Conservation (phyloP, 2,888 invertebrate species). For the Pasiphila rectangulata region DNA sequence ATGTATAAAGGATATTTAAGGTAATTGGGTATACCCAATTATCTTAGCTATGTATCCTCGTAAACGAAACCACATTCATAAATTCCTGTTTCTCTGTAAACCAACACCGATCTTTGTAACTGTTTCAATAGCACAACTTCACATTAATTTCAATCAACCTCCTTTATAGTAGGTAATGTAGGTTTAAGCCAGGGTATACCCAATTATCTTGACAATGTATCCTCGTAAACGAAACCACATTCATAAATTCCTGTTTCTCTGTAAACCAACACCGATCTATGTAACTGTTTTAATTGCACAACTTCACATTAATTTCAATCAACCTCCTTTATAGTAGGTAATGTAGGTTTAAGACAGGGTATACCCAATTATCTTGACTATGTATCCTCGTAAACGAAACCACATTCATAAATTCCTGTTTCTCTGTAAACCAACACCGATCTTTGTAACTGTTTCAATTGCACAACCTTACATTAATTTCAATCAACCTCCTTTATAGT, state of each 20-base stretch:
- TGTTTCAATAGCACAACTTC: constrained; percentile 35
- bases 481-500: constrained; percentile 32
- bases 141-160: constrained; percentile 46
- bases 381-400: constrained; percentile 1
- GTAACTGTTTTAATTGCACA: constrained; percentile 35
- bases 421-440: constrained; percentile 3
- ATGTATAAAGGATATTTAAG: no score
- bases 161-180: constrained; percentile 1
- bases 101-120: constrained; percentile 13
- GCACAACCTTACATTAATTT: constrained; percentile 43
- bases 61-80: constrained; percentile 1
- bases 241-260: neutral
- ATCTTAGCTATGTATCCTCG: neutral
- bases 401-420: neutral
- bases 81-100: neutral
- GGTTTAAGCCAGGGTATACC: no score
- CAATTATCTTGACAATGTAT: no score
- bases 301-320: constrained; percentile 47
- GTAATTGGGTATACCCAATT: no score
- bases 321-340: constrained; percentile 9
- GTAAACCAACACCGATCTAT: constrained; percentile 5
- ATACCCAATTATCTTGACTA: no score
- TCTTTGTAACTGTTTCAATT: constrained; percentile 33
- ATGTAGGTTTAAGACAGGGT: no score
- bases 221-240: constrained; percentile 4